Conservation (phyloP, 2,797 vertebrate species). For the Chelonia mydas region DNA sequence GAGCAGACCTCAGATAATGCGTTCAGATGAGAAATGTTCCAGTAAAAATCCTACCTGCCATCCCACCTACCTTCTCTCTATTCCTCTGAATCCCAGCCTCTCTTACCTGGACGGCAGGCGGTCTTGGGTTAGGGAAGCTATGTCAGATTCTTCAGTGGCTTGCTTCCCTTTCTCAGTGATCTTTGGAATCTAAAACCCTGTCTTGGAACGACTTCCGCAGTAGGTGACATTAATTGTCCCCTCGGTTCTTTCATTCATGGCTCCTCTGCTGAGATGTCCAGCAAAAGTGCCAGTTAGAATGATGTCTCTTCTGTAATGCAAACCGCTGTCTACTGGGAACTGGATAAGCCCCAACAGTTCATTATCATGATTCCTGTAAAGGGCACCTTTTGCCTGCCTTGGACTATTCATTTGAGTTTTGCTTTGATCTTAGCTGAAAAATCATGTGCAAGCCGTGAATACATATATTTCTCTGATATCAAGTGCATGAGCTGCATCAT, state of each 20-base stretch:
- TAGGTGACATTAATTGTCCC: background rate
- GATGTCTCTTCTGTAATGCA: background rate
- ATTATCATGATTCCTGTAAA: background rate
- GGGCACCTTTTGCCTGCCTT: background rate
- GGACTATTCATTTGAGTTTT: background rate
- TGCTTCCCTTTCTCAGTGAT: background rate
- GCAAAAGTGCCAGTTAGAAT: background rate
- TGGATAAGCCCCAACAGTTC: background rate
- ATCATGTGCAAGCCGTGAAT: background rate
- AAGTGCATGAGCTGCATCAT: background rate
- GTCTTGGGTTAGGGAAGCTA: background rate
- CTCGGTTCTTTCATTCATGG: background rate
- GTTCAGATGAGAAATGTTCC: background rate
- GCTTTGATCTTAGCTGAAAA: background rate
- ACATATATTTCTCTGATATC: background rate
- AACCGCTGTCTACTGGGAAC: background rate
- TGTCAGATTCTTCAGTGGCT: background rate
- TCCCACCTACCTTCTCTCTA: background rate
- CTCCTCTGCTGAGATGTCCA: background rate
- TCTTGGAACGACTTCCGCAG: background rate
- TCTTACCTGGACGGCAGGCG: background rate
- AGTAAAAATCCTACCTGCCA: background rate
- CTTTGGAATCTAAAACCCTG: background rate
- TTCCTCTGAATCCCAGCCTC: background rate
- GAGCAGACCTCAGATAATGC: background rate